Base-by-base conservation (phyloP, 1,140 invertebrate species). In the Heterodera schachtii region DNA sequence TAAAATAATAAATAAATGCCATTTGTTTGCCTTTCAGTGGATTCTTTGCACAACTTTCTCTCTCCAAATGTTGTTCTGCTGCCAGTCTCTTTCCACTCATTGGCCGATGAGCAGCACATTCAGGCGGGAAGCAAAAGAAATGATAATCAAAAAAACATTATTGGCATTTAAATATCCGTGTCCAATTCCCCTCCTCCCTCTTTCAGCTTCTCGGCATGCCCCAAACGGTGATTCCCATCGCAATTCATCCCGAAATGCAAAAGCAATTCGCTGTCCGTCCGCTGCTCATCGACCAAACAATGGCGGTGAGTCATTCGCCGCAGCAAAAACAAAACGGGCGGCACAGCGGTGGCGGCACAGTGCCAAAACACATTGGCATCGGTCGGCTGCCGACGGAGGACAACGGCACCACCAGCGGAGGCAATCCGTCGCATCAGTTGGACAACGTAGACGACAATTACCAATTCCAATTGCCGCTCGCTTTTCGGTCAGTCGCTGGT, bases 191-290 rank as follows among this genome's bases (percentile, higher is more conserved):
- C 64, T 52, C 41, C 11, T 52, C 11, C 49, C 6, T 52, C 49
- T 13, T 64, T 11, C 9, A 78, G 77, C 70, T 78, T 49, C 46
- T 78, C 46, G 77, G 77, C 13, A 44, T 49, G 47, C 77, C 77
- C 66, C 77, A 78, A 78, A 78, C 77, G n/a, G 70, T 78, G 47
- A 78, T 78, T 78, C 77, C 77, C 41, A 78, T 78, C 44, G 77
- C 77, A 3, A 64, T 78, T 7, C 77, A 78, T 78, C 70, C 77
- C 44, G 47, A n/a, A 3, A 70, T 44, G 43, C 70, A 69, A 44
- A 64, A 69, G 21, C 52, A 71, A 41, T 78, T 78, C 9, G 21
- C 77, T 6, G 49, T 78, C 4, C 46, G 70, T 69, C 77, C 77
- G 19, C 13, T 78, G 70, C 31, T 78, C 9, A 41, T 78, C 31